Conservation (phyloP, 2,113 vertebrate species). For the Hemichromis elongatus region DNA sequence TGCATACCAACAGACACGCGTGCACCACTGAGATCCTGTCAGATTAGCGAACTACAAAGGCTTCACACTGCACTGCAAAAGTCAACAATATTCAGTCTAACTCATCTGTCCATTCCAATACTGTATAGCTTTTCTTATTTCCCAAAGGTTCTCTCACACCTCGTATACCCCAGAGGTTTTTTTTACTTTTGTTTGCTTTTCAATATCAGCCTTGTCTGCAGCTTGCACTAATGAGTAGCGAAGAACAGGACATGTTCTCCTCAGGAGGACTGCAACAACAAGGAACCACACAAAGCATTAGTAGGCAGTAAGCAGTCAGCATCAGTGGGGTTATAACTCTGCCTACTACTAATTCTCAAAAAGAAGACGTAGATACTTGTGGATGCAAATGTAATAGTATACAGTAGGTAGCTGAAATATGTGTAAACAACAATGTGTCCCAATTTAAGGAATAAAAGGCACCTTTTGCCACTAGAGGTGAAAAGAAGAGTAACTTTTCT, state of each 20-base stretch:
- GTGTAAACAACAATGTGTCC: not conserved
- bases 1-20: not conserved
- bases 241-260: not conserved
- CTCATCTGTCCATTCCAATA: not conserved
- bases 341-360: not conserved
- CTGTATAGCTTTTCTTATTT: not conserved
- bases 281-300: not conserved
- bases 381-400: not conserved
- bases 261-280: not conserved
- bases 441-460: not conserved
- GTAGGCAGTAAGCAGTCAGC: not conserved
- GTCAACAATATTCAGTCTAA: slow-evolving; percentile 5
- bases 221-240: not conserved
- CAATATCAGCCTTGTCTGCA: not conserved
- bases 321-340: not conserved
- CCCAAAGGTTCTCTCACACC: not conserved
- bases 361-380: not conserved
- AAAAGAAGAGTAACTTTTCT: not conserved
- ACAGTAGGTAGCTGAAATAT: not conserved
- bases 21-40: not conserved
- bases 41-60: not conserved
- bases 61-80: not conserved
- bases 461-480: not conserved
- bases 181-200: not conserved
- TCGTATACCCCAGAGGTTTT: not conserved